A percentile compares a stretch with the other conserved stretches of the same genome.
phyloP scores from a whole-genome alignment of 2,797 vertebrate species.

The Danio kyathit region DNA sequence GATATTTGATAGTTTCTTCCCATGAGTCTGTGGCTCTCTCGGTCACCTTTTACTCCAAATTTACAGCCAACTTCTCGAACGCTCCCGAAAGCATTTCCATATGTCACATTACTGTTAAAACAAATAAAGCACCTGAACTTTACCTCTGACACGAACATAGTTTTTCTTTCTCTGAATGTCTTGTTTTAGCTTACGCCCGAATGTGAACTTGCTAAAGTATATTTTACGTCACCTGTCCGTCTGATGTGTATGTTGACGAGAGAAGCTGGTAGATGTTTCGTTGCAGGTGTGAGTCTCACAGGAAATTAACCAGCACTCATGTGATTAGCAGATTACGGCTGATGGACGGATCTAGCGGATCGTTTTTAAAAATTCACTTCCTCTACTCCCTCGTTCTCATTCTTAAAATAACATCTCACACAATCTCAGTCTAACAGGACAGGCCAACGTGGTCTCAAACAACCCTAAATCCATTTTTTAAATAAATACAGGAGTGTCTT shows the following conservation, averaged over 20 bases:
- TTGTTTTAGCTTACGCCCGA: constrained; percentile 37
- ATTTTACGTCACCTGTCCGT: constrained; percentile 35
- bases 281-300: constrained; percentile 61
- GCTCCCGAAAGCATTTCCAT: constrained; percentile 66
- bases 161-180: constrained; percentile 20
- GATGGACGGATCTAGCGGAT: constrained; percentile 54
- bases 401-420: constrained; percentile 50
- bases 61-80: constrained; percentile 56
- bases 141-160: constrained; percentile 41
- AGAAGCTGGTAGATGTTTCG: constrained; percentile 47
- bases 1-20: constrained; percentile 52
- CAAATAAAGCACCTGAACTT: constrained; percentile 60
- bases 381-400: constrained; percentile 52
- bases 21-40: constrained; percentile 33
- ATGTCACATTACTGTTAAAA: constrained; percentile 62
- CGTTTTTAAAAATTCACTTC: constrained; percentile 58
- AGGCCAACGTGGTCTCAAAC: constrained; percentile 16
- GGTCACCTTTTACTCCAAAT: constrained; percentile 50
- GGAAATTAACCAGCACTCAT: constrained; percentile 65
- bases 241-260: constrained; percentile 21
- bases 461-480: constrained; percentile 25
- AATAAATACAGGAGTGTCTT: constrained; percentile 27
- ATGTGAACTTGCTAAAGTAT: constrained; percentile 41
- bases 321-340: constrained; percentile 66
- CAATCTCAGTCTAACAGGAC: constrained; percentile 31